These are phyloP conservation scores for Telmatherina bonti DNA, from an alignment of 2,797 vertebrate genomes.

Conservation along the genomic window DNA sequence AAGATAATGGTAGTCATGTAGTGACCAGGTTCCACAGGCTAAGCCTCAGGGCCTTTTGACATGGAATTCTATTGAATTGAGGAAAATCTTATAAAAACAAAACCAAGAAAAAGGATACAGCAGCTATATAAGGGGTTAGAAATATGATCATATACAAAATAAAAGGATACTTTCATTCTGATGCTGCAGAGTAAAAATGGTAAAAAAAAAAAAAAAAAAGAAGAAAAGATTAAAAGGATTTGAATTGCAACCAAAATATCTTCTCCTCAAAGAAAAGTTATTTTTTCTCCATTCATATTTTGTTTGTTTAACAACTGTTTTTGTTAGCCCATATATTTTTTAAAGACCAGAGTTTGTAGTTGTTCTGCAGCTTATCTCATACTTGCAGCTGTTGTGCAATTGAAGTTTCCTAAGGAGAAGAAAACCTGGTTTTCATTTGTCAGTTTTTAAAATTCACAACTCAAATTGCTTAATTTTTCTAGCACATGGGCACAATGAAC, in stretches of 20 bases:
- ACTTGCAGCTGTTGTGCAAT: too few relatives aligned
- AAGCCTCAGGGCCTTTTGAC: constrained; percentile 36
- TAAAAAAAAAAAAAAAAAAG: too few relatives aligned
- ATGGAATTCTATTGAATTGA: constrained; percentile 28
- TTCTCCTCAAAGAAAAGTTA: too few relatives aligned
- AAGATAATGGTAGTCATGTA: constrained; percentile 54
- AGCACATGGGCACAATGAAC: too few relatives aligned
- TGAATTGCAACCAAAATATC: not conserved
- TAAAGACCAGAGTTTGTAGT: not conserved
- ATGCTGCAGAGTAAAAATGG: too few relatives aligned
- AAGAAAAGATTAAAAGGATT: not conserved
- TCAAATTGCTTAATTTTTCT: too few relatives aligned
- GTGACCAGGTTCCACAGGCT: constrained; percentile 41
- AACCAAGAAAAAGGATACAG: not conserved
- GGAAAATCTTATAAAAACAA: not conserved
- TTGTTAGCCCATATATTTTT: not conserved
- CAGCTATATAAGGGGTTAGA: not conserved
- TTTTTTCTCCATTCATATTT: too few relatives aligned
- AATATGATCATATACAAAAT: not conserved
- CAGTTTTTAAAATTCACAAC: not conserved
- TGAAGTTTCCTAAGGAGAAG: too few relatives aligned
- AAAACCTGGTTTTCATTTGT: not conserved
- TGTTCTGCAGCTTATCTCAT: not conserved
- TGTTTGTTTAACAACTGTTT: too few relatives aligned
- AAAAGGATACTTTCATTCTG: not conserved